Conservation (phyloP, 2,888 invertebrate species). For the Parasteatoda lunata region DNA sequence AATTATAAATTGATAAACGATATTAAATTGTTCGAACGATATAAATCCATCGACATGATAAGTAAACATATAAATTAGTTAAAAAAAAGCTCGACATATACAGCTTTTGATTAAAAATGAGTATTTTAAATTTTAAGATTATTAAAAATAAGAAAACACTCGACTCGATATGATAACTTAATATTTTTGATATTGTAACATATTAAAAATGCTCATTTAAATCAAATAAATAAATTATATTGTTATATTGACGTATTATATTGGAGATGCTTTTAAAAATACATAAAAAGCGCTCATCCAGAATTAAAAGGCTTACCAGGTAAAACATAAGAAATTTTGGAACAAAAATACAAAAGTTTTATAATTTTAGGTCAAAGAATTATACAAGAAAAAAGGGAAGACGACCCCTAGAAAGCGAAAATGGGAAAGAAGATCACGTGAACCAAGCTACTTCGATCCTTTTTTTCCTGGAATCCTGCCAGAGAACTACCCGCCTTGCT, state of each 20-base stretch:
- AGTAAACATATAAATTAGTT: too few relatives aligned
- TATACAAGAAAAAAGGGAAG: conserved; percentile 24
- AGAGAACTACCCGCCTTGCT: conserved; percentile 46
- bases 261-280: not conserved
- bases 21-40: too few relatives aligned
- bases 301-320: too few relatives aligned
- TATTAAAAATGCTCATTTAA: not conserved
- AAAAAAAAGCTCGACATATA: too few relatives aligned
- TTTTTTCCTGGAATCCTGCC: conserved; percentile 64
- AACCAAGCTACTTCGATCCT: conserved; percentile 61
- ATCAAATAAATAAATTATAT: not conserved
- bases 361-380: not conserved
- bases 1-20: too few relatives aligned
- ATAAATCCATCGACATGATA: too few relatives aligned
- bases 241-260: not conserved
- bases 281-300: too few relatives aligned
- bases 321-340: too few relatives aligned
- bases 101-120: too few relatives aligned
- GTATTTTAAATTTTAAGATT: too few relatives aligned
- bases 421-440: conserved; percentile 59
- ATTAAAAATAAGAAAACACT: too few relatives aligned
- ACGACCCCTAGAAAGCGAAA: conserved; percentile 47
- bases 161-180: not conserved
- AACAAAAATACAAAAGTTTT: not conserved
- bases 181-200: not conserved